Conservation (phyloP, 2,888 invertebrate genomes). For the Dendrolimus pini region DNA sequence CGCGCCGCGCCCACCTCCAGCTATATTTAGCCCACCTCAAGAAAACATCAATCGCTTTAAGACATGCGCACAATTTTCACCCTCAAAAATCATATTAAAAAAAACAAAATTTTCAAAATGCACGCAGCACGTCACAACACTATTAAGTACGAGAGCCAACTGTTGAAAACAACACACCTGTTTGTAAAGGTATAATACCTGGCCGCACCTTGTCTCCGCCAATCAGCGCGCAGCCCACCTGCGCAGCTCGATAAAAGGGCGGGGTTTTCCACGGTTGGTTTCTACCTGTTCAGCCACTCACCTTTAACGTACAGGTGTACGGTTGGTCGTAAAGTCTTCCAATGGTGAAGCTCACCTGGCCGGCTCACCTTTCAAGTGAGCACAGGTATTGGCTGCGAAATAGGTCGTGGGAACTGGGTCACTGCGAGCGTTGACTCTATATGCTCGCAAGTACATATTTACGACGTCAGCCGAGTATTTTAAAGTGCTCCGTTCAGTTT, state of each 20-base stretch:
- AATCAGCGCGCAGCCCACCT: conserved; percentile 72
- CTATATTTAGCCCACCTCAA: conserved; percentile 73
- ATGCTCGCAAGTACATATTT: conserved; percentile 13
- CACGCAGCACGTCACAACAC: conserved; percentile 23
- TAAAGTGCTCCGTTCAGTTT: conserved; percentile 1
- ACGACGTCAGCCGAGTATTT: conserved; percentile 7
- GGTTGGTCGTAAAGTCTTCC: conserved; percentile 34
- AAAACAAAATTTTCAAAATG: conserved; percentile 22
- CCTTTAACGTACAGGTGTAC: conserved; percentile 33
- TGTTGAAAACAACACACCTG: conserved; percentile 35
- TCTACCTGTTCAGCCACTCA: conserved; percentile 53
- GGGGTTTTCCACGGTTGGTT: conserved; percentile 45
- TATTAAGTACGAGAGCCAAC: conserved; percentile 12
- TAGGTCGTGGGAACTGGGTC: conserved; percentile 34
- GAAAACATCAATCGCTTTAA: conserved; percentile 71
- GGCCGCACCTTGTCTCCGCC: conserved; percentile 49
- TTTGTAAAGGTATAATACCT: conserved; percentile 47
- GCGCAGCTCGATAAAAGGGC: conserved; percentile 74
- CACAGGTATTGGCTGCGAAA: conserved; percentile 44
- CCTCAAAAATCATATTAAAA: conserved; percentile 17
- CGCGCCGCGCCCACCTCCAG: conserved; percentile 56
- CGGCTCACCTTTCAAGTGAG: conserved; percentile 26
- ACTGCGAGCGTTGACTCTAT: conserved; percentile 19
- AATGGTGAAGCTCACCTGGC: conserved; percentile 45
- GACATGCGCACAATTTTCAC: conserved; percentile 68